Evolutionary conservation across 2,888 invertebrate species (phyloP).

Genomic region (Allolobophora icterica): DNA sequence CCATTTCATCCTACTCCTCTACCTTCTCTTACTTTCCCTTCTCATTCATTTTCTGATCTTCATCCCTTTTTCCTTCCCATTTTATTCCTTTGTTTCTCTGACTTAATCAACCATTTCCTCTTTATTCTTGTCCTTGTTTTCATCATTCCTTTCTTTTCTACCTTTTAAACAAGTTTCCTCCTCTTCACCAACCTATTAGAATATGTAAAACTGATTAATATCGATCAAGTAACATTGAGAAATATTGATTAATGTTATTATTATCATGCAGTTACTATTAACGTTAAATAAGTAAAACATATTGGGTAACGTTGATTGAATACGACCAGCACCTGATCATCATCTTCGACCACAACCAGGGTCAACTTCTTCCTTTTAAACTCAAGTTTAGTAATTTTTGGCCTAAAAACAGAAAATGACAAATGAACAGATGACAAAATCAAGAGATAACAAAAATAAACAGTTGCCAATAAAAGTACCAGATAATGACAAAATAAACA

Average conservation of each 20-base stretch:
- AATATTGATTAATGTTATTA: not conserved
- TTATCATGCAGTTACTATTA: not conserved
- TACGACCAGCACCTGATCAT: conserved; percentile 75
- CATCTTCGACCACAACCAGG: conserved; percentile 95
- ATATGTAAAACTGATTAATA: not conserved
- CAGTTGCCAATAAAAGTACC: not conserved
- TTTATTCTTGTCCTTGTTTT: not conserved
- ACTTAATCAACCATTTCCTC: not conserved
- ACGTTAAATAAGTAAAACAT: no score
- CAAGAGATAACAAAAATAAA: conserved; percentile 25
- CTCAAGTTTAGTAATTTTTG: conserved; percentile 95
- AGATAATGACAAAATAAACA: not conserved
- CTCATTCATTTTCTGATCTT: not conserved
- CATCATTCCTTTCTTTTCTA: not conserved
- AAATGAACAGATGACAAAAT: not conserved
- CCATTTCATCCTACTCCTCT: no score
- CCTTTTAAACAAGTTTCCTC: not conserved
- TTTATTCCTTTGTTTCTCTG: not conserved
- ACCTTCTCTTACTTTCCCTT: no score
- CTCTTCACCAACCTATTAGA: not conserved
- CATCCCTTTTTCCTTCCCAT: not conserved
- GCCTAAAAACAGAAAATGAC: conserved; percentile 69
- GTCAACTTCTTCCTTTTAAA: conserved; percentile 97
- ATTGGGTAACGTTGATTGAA: not conserved
- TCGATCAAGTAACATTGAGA: not conserved